phyloP scores from a whole-genome alignment of 2,888 invertebrate genomes.

The Campoplex nolae region DNA sequence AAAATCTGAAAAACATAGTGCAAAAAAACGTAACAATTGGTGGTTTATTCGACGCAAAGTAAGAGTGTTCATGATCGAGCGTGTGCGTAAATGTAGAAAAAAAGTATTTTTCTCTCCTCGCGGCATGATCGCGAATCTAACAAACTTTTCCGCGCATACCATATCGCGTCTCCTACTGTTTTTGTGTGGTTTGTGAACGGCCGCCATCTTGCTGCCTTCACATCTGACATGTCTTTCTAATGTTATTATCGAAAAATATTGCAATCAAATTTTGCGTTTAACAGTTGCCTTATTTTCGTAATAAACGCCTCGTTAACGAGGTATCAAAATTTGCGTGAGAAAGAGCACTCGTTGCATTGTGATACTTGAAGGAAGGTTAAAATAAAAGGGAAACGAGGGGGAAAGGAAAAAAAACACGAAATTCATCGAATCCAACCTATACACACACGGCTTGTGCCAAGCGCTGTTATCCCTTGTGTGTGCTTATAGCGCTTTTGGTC shows the following conservation, averaged over 20 bases:
- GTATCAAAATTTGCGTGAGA: conserved; percentile 16
- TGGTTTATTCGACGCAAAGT: neutral
- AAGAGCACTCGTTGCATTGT: conserved; percentile 34
- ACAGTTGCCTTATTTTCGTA: conserved; percentile 58
- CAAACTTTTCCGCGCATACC: conserved; percentile 71
- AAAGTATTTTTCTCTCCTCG: conserved; percentile 45
- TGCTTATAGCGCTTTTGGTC: conserved; percentile 51
- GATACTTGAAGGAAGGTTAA: conserved; percentile 36
- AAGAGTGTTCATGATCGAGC: conserved; percentile 45
- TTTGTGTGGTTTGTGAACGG: conserved; percentile 72
- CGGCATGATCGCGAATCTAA: conserved; percentile 71
- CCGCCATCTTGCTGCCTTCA: conserved; percentile 81
- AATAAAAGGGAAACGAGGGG: conserved; percentile 33
- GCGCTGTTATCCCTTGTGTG: conserved; percentile 49
- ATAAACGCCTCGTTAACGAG: conserved; percentile 12
- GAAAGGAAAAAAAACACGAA: conserved; percentile 41
- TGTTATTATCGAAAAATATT: conserved; percentile 81
- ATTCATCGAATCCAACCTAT: conserved; percentile 58
- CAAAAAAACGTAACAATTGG: neutral
- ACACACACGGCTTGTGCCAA: conserved; percentile 57
- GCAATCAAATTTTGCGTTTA: conserved; percentile 62
- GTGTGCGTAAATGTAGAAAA: conserved; percentile 28
- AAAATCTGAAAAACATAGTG: neutral
- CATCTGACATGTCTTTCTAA: conserved; percentile 82
- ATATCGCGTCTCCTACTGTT: conserved; percentile 67